Base-by-base conservation (phyloP, 2,888 invertebrate genomes). In the Plagiodera versicolora region DNA sequence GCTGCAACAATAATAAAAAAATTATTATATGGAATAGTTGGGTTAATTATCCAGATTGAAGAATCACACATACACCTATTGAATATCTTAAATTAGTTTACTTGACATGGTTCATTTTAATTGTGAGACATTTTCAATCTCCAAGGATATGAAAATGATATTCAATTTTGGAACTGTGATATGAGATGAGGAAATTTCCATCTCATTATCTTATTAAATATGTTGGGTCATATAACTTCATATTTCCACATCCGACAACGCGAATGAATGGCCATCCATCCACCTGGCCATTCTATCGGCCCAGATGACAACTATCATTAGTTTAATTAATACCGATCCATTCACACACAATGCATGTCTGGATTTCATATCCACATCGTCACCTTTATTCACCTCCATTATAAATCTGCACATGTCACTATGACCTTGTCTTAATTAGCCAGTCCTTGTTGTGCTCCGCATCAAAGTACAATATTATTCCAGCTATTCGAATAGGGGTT, bases 1-100 rank as follows among this genome's bases (percentile, higher is more conserved):
- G 85, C 88, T 87, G 83, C 52, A 80, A 81, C 61, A 70, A 68
- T 52, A 44, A 19, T n/a, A n/a, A n/a, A n/a, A n/a, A n/a, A n/a
- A n/a, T n/a, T n/a, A n/a, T n/a, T n/a, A n/a, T n/a, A n/a, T n/a
- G n/a, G n/a, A n/a, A n/a, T n/a, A n/a, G n/a, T n/a, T n/a, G n/a
- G n/a, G n/a, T n/a, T n/a, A n/a, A n/a, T n/a, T n/a, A n/a, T n/a
- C n/a, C n/a, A n/a, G n/a, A n/a, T n/a, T n/a, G n/a, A n/a, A n/a
- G n/a, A n/a, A n/a, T n/a, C n/a, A n/a, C n/a, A n/a, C n/a, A n/a
- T n/a, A n/a, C n/a, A n/a, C n/a, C n/a, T n/a, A n/a, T n/a, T n/a
- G n/a, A n/a, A n/a, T n/a, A n/a, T n/a, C n/a, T n/a, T n/a, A n/a
- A n/a, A n/a, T n/a, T n/a, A n/a, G n/a, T n/a, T n/a, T n/a, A n/a